Evolutionary conservation across 1,140 invertebrate species (phyloP), one percentile per base, ranked within the genome.

Genomic region (Archegozetes longisetosus): DNA sequence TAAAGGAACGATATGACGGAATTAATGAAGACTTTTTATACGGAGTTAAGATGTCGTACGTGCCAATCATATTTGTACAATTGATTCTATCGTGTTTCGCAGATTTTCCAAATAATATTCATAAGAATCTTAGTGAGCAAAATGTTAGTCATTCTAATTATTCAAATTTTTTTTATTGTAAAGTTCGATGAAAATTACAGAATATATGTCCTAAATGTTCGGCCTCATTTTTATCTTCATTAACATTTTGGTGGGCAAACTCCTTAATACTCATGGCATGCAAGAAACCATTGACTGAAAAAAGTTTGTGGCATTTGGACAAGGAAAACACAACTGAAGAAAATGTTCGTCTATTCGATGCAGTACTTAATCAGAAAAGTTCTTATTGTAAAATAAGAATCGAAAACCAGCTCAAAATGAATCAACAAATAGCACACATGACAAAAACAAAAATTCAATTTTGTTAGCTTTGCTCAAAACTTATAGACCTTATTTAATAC

Each of bases 241-340:
- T 98, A 2, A 78, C 85, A 0, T 98, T 92, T 71, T 80, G 83
- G 57, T 98, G 94, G 94, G 94, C 96, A 70, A 86, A 91, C 71
- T 62, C 72, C 2, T 22, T 61, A 1, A 32, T 61, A 2, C 13
- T 2, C 17, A 49, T 4, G 22, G 3, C 1, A 20, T 50, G 47
- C n/a, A 29, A 50, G 22, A 27, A 20, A 28, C 26, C 60, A 47
- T 28, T 61, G 14, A 20, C 22, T 2, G 26, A 61, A 32, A 57
- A 61, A n/a, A 12, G 61, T 47, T 3, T 28, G 2, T 52, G 56
- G 56, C n/a, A 29, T 17, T 47, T 55, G 24, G 17, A 13, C n/a
- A 22, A 14, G 2, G 28, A 47, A 32, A 55, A 55, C 24, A 55
- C 54, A 32, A 25, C 46, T 29, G 17, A 49, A 13, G 13, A 2